These are phyloP conservation scores for Acanthis flammea DNA, from an alignment of 2,797 vertebrate species.

Conservation along the genomic window DNA sequence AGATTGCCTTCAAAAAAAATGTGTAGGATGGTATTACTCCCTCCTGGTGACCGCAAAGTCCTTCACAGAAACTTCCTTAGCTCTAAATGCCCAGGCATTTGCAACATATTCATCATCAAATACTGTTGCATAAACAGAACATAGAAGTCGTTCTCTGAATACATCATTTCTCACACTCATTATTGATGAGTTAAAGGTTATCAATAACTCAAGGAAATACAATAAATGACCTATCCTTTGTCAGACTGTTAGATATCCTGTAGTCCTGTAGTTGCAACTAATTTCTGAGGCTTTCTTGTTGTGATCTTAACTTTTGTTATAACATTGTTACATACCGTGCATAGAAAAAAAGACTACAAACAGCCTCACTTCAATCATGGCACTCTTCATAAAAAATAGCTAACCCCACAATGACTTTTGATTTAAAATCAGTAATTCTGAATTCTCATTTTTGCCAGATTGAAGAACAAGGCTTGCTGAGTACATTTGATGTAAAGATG, in stretches of 20 bases:
- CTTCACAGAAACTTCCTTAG: background rate
- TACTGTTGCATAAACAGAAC: constrained; percentile 21
- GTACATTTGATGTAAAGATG: background rate
- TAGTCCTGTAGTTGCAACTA: background rate
- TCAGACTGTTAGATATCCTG: background rate
- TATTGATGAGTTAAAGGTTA: constrained; percentile 55
- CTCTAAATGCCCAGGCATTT: background rate
- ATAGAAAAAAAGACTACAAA: background rate
- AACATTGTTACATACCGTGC: background rate
- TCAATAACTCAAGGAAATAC: constrained; percentile 43
- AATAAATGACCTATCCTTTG: constrained; percentile 10
- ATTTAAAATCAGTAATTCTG: background rate
- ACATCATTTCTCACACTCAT: constrained; percentile 29
- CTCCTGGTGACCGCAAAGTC: background rate
- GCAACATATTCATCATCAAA: constrained; percentile 22
- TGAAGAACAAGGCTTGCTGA: background rate
- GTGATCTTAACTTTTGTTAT: background rate
- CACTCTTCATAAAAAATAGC: background rate
- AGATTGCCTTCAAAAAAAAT: rapidly evolving
- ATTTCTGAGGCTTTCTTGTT: background rate
- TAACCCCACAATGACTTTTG: background rate
- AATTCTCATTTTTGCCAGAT: background rate
- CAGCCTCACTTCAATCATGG: background rate
- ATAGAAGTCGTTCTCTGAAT: background rate
- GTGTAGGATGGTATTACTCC: background rate